Conservation (phyloP, 2,888 invertebrate genomes). For the Hoplodrina blanda region DNA sequence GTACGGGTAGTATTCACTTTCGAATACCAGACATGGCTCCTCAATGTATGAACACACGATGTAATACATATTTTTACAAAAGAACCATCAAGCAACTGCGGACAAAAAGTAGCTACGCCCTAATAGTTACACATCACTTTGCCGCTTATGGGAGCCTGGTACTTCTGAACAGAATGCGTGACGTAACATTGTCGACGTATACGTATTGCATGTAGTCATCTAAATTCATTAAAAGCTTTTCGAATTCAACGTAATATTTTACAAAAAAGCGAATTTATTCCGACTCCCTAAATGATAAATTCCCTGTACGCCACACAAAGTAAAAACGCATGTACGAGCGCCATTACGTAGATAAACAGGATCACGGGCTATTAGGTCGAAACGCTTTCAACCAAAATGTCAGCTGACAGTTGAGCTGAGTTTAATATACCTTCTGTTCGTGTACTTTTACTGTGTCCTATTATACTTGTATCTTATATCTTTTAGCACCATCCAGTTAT, state of each 20-base stretch:
- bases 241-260: background rate
- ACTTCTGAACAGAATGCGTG: constrained; percentile 68
- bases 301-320: constrained; percentile 51
- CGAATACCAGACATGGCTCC: background rate
- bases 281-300: constrained; percentile 47
- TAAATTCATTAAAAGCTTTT: background rate
- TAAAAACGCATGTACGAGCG: constrained; percentile 66
- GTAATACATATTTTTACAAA: constrained; percentile 25
- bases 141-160: constrained; percentile 74
- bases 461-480: constrained; percentile 3
- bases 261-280: background rate
- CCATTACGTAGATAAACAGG: constrained; percentile 63
- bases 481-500: background rate
- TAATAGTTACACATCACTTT: constrained; percentile 60
- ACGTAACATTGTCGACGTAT: constrained; percentile 64
- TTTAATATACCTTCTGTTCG: constrained; percentile 16
- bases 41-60: background rate
- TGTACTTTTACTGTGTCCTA: constrained; percentile 6
- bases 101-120: constrained; percentile 65
- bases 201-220: background rate
- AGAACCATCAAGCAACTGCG: constrained; percentile 7
- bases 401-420: constrained; percentile 44
- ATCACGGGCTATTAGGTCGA: constrained; percentile 59
- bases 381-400: constrained; percentile 58
- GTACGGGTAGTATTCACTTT: background rate